phyloP scores from a whole-genome alignment of 2,888 invertebrate genomes.

The Orthosia gothica region DNA sequence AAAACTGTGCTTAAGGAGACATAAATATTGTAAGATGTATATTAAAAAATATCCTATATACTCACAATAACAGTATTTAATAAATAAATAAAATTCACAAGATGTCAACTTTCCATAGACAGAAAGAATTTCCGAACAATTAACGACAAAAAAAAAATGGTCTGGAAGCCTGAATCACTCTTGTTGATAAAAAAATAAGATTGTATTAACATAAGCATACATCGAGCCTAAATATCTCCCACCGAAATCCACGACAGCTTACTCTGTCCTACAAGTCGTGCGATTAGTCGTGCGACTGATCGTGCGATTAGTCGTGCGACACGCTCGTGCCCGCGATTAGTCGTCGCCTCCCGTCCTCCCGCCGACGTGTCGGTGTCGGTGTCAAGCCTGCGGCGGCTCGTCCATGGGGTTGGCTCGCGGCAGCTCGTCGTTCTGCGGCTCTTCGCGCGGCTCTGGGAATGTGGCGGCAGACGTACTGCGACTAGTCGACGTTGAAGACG shows the following conservation, averaged over 20 bases:
- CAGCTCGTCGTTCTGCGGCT: conserved; percentile 73
- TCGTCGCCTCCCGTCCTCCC: not conserved
- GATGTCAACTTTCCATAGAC: not conserved
- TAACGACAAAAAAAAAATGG: not conserved
- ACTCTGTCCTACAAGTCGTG: conserved; percentile 3
- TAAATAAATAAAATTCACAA: conserved; percentile 45
- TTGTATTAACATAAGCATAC: conserved; percentile 19
- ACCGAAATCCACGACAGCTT: not conserved
- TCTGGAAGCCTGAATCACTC: not conserved
- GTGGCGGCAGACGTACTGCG: conserved; percentile 71
- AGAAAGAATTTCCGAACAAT: not conserved
- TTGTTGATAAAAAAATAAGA: conserved; percentile 17
- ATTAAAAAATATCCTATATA: conserved; percentile 20
- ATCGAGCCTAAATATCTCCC: conserved; percentile 11
- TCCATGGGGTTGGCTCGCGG: conserved; percentile 87
- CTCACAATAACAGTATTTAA: conserved; percentile 12
- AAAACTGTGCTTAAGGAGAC: conserved; percentile 25
- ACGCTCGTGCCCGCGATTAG: not conserved
- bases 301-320: conserved; percentile 14
- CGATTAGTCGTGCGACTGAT: conserved; percentile 20
- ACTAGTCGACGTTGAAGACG: conserved; percentile 74
- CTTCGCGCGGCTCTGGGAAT: conserved; percentile 59
- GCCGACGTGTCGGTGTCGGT: not conserved
- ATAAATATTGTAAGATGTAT: conserved; percentile 13
- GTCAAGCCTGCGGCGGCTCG: conserved; percentile 90